Evolutionary conservation across 2,113 vertebrate genomes (phyloP).

Genomic region (Pelodiscus sinensis): DNA sequence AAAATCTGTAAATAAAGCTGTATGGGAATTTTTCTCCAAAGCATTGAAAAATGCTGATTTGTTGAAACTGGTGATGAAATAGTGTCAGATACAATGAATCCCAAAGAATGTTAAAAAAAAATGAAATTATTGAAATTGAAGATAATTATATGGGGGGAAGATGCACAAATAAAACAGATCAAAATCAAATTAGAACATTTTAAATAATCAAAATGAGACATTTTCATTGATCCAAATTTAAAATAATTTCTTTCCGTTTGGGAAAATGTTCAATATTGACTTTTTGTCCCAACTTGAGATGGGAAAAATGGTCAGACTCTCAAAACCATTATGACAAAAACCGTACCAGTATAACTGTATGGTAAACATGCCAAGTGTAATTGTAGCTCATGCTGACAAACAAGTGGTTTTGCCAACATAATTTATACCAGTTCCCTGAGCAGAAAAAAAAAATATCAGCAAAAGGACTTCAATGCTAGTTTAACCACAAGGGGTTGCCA

Average conservation of each 20-base stretch:
- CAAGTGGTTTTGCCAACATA: not conserved
- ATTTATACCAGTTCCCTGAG: not conserved
- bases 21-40: not conserved
- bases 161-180: not conserved
- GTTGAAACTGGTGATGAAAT: not conserved
- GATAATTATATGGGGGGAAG: not conserved
- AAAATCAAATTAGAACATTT: not conserved
- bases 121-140: not conserved
- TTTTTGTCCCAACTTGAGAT: not conserved
- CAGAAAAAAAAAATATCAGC: not conserved
- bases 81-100: not conserved
- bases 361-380: not conserved
- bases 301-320: not conserved
- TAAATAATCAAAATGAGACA: not conserved
- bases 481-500: not conserved
- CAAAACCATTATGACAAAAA: not conserved
- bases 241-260: not conserved
- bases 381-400: not conserved
- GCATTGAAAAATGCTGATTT: not conserved
- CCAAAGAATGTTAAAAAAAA: not conserved
- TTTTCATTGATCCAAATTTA: not conserved
- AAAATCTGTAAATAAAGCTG: not conserved
- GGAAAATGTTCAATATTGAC: not conserved
- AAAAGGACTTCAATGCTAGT: accelerated
- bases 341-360: not conserved